phyloP scores from a whole-genome alignment of 2,797 vertebrate genomes.

The Cryptoblepharus egeriae region DNA sequence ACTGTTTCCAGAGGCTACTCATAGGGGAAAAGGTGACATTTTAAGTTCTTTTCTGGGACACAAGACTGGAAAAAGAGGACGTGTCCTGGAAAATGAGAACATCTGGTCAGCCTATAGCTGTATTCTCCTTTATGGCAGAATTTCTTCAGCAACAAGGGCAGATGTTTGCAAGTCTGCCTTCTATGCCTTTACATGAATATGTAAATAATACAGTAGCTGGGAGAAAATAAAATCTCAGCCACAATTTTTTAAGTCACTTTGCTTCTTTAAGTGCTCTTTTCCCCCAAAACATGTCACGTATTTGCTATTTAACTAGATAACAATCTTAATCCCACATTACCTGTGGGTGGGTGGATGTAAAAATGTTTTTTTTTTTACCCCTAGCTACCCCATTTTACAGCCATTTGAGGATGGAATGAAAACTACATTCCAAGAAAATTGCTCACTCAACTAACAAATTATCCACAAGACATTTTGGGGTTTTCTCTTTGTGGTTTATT shows the following conservation, averaged over 20 bases:
- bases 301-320: slow-evolving; percentile 3
- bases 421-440: too few relatives aligned
- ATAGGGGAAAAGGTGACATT: too few relatives aligned
- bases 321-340: neutral
- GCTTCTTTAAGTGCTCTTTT: neutral
- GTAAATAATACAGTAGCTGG: neutral
- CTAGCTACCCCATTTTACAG: neutral
- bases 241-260: neutral
- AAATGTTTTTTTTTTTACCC: neutral
- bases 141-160: neutral
- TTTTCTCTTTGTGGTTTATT: too few relatives aligned
- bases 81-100: too few relatives aligned
- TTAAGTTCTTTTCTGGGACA: too few relatives aligned
- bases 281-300: neutral
- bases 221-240: neutral
- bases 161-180: neutral
- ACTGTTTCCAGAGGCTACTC: too few relatives aligned
- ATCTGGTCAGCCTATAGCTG: too few relatives aligned
- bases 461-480: too few relatives aligned
- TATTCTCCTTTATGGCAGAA: neutral
- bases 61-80: too few relatives aligned
- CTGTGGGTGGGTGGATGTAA: neutral
- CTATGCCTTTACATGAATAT: neutral
- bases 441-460: too few relatives aligned
- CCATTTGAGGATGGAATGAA: neutral